Evolutionary conservation across 2,797 vertebrate genomes (phyloP), one percentile per base, ranked within the genome.

Genomic region (Fringilla coelebs): DNA sequence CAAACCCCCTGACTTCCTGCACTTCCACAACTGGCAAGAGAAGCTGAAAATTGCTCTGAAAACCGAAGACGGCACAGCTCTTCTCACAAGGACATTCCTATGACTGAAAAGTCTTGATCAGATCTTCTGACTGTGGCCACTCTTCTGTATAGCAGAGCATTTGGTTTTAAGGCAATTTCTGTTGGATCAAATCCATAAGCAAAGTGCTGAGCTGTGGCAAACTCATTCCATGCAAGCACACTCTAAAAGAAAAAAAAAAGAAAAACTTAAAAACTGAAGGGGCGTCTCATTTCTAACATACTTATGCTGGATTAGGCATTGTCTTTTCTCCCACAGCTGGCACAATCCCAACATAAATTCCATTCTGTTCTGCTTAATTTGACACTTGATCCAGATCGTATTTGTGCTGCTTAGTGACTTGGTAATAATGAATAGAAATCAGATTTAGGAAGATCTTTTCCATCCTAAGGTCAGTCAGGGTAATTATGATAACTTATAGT

Each of bases 401-500:
- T 94, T 93, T 94, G 43, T 86, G 79, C 79, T 94, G 83, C 85
- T 90, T 84, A 55, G 58, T 78, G 88, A 70, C 26, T 94, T 86
- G n/a, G 58, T 94, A 93, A 84, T 94, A 86, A 94, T 48, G 43
- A 94, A 83, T 49, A 51, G 81, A 40, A 96, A 93, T 85, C 89
- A 94, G 83, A 89, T 78, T 94, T 81, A 91, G 88, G 58, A 93
- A 91, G 73, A 86, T 72, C 26, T 90, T 73, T 94, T 86, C 63
- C 31, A 62, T 77, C 38, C 66, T 81, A 81, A 91, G 88, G 73
- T 95, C 76, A 90, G 24, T 73, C 55, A 55, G 85, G 85, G 85
- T 93, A 93, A 94, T 94, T 88, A 88, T 9, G 31, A 90, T 62
- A 66, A 34, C 58, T 81, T 72, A 43, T 72, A 43, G 9, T 6